Evolutionary conservation across 2,888 invertebrate genomes (phyloP).

Genomic region (Pherbina coryleti): DNA sequence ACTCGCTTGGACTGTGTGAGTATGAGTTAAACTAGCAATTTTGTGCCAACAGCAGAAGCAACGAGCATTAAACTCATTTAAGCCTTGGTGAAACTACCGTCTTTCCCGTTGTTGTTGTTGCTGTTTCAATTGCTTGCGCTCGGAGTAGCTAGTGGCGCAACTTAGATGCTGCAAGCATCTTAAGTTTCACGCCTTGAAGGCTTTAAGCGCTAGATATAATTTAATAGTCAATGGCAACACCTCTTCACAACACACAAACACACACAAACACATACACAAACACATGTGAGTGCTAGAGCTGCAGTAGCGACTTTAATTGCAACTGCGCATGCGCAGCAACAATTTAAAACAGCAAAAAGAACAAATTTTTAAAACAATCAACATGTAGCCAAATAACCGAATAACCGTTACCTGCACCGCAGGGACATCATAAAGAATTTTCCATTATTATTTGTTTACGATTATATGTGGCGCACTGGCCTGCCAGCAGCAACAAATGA

Average conservation of each 20-base stretch:
- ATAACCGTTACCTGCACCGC: slow-evolving; percentile 18
- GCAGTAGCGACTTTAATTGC: slow-evolving; percentile 28
- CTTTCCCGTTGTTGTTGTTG: slow-evolving; percentile 31
- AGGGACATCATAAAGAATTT: slow-evolving; percentile 42
- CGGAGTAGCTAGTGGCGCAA: slow-evolving; percentile 1
- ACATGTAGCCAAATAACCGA: background rate
- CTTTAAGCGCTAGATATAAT: background rate
- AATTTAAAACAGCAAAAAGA: background rate
- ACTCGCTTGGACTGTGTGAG: background rate
- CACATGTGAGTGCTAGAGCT: slow-evolving; percentile 1
- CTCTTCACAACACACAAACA: slow-evolving; percentile 17
- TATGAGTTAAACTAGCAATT: background rate
- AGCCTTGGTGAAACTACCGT: background rate
- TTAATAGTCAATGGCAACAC: slow-evolving; percentile 40
- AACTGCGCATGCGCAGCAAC: slow-evolving; percentile 22
- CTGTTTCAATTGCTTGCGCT: background rate
- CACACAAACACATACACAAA: background rate
- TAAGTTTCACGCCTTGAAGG: slow-evolving; percentile 38
- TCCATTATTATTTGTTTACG: slow-evolving; percentile 60
- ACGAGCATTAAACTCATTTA: slow-evolving; percentile 16
- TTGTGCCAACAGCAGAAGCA: background rate
- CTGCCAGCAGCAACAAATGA: slow-evolving; percentile 51
- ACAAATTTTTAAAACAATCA: background rate
- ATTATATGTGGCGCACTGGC: slow-evolving; percentile 58
- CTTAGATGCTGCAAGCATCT: slow-evolving; percentile 21